Base-by-base conservation (phyloP, 1,140 invertebrate genomes). In the Heliconius eleuchia region DNA sequence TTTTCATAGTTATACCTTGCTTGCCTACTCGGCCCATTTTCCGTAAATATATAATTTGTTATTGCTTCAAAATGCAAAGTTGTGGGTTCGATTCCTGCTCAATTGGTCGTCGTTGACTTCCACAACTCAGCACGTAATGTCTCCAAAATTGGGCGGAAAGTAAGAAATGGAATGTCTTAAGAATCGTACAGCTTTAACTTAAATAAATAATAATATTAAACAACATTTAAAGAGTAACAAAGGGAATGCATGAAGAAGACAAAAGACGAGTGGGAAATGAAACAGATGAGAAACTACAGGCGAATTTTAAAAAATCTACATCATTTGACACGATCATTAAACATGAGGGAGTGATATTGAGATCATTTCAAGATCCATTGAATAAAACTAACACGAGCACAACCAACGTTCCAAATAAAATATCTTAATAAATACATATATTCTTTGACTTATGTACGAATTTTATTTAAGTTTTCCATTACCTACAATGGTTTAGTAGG, bases 331-430 rank as follows among this genome's bases (percentile, higher is more conserved):
- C 81, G 78, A 79, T 81, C 7, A 77, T 80, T 19, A 80, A 84
- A 52, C 86, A 87, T 72, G 80, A 79, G 42, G 84, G 84, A 46
- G 80, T 87, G 18, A 78, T 86, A 5, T 46, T 87, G 23, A 80
- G 87, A 74, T 42, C 80, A 27, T 85, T 77, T 30, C 60, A 82
- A 37, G 60, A 76, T 23, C 37, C 18, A 19, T 60, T 19, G 27
- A 30, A 30, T 11, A 66, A 27, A 27, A 16, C 27, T 66, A 66
- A 30, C 16, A 66, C 27, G 2, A 66, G 60, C 16, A 27, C 27
- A 66, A 66, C 9, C 13, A 27, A 66, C 4, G 3, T 66, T 66
- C 3, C 60, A 66, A 66, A 8, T 66, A 66, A 66, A 66, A 30
- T 9, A 30, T 66, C 9, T 60, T 46, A 46, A 46, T 46, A 27